Conservation (phyloP, 1,140 invertebrate genomes). For the Fopius arisanus region DNA sequence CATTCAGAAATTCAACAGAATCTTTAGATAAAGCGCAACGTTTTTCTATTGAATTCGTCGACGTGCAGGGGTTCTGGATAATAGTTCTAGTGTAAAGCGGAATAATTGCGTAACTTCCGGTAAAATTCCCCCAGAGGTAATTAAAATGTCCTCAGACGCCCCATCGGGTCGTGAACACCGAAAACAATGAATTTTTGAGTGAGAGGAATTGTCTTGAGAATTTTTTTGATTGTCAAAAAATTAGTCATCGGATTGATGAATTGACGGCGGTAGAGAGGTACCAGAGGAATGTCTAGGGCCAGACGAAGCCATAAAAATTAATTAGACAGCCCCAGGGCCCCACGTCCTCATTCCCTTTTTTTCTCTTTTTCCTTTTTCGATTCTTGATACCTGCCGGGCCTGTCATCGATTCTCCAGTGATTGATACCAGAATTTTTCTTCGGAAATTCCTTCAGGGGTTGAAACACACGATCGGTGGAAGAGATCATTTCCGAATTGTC, state of each 20-base stretch:
- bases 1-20: too few relatives aligned
- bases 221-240: background rate
- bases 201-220: background rate
- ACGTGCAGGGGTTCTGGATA: too few relatives aligned
- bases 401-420: background rate
- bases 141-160: conserved; percentile 10
- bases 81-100: background rate
- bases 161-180: background rate
- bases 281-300: background rate
- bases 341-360: background rate
- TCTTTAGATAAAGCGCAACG: too few relatives aligned
- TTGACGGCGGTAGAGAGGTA: background rate
- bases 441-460: background rate
- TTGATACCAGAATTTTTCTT: background rate
- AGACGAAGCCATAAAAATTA: conserved; percentile 11
- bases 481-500: too few relatives aligned
- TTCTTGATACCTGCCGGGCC: background rate
- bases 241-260: background rate
- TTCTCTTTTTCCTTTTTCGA: background rate
- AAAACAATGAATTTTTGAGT: background rate
- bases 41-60: too few relatives aligned
- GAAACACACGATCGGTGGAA: too few relatives aligned
- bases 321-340: background rate
- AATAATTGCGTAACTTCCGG: background rate
- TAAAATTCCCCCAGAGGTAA: background rate